These are phyloP conservation scores for Heliconius hermathena DNA, from an alignment of 1,140 invertebrate genomes.

Conservation along the genomic window DNA sequence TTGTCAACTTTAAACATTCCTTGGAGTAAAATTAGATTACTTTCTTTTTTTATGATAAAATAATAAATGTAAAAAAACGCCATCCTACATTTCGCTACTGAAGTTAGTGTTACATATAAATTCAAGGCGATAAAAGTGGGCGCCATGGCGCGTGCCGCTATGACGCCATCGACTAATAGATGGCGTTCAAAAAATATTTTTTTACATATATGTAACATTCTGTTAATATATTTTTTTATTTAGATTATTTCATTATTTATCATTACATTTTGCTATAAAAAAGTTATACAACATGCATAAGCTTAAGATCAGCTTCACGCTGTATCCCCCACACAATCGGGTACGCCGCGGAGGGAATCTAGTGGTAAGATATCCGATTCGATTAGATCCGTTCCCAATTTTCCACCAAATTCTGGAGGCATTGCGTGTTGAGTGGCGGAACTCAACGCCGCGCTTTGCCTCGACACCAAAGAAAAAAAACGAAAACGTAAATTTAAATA, in stretches of 20 bases:
- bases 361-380: no score
- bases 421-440: no score
- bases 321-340: no score
- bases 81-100: not conserved
- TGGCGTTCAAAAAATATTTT: slow-evolving; percentile 1
- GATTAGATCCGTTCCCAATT: no score
- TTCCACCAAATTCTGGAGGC: no score
- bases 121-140: not conserved
- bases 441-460: no score
- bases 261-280: no score
- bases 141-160: not conserved
- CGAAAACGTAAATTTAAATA: no score
- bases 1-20: not conserved
- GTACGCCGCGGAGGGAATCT: no score
- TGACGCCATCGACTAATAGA: not conserved
- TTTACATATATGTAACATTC: not conserved
- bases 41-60: not conserved
- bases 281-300: no score
- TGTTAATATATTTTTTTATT: not conserved
- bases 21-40: not conserved
- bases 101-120: not conserved
- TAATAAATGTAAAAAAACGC: not conserved
- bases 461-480: no score
- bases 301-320: no score
- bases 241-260: not conserved